phyloP scores from a whole-genome alignment of 2,888 invertebrate genomes.

The Caenorhabditis drosophilae region DNA sequence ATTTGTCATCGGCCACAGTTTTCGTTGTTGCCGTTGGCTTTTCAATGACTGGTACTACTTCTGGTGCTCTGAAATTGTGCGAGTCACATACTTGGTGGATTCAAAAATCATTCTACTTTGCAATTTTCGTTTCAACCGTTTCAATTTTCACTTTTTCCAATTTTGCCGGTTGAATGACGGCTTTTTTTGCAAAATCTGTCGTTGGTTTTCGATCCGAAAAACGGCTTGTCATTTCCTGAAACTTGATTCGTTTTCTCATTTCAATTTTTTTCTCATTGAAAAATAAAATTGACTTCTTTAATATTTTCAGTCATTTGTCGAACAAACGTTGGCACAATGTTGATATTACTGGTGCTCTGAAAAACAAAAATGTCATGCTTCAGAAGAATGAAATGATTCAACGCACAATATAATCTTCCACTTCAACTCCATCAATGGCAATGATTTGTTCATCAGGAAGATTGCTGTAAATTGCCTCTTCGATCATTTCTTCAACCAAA shows the following conservation, averaged over 20 bases:
- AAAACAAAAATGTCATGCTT: no score
- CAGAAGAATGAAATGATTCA: no score
- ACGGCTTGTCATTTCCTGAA: constrained; percentile 38
- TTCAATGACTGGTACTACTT: constrained; percentile 9
- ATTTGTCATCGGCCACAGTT: constrained; percentile 56
- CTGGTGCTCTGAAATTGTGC: background rate
- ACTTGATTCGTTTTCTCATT: constrained; percentile 21
- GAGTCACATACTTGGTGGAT: no score
- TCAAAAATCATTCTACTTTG: constrained; percentile 8
- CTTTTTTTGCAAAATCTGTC: constrained; percentile 63
- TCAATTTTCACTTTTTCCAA: constrained; percentile 52
- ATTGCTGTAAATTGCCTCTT: constrained; percentile 25
- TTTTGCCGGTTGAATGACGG: constrained; percentile 61
- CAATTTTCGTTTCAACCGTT: constrained; percentile 39
- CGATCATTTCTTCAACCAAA: constrained; percentile 31
- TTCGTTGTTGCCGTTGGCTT: constrained; percentile 5
- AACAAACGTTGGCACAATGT: constrained; percentile 52
- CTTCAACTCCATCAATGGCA: constrained; percentile 26
- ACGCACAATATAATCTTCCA: constrained; percentile 27
- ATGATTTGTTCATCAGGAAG: constrained; percentile 26
- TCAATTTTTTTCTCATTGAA: constrained; percentile 2
- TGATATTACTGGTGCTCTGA: constrained; percentile 38
- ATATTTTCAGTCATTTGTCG: constrained; percentile 44
- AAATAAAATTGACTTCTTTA: constrained; percentile 5
- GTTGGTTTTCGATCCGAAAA: constrained; percentile 51